A percentile compares a stretch with the other conserved stretches of the same genome.
Conservation (phyloP, 2,113 vertebrate species). For the Serinus canaria region DNA sequence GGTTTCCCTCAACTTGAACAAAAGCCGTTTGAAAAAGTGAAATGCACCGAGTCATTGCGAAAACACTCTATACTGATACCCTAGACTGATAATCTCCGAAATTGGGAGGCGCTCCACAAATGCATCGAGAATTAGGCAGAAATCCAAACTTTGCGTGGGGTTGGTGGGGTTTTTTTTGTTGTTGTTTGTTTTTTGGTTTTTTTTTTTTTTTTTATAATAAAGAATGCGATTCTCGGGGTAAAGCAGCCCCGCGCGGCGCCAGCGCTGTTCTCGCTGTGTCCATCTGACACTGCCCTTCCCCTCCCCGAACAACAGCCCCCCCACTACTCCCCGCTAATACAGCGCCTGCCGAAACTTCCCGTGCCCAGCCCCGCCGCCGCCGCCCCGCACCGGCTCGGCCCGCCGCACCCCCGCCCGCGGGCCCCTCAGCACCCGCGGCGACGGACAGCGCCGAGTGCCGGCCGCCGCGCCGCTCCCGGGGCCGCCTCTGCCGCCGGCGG, state of each 20-base stretch:
- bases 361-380: no score
- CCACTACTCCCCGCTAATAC: not conserved
- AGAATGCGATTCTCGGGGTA: not conserved
- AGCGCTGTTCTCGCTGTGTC: not conserved
- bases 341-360: not conserved
- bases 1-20: slow-evolving; percentile 75
- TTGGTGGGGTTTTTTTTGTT: no score
- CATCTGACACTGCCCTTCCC: not conserved
- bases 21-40: slow-evolving; percentile 76
- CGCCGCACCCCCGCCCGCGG: no score
- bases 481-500: no score
- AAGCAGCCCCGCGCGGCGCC: not conserved
- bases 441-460: no score
- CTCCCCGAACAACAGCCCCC: not conserved
- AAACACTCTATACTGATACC: not conserved
- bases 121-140: not conserved
- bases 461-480: no score
- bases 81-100: not conserved
- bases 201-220: not conserved
- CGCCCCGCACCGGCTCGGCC: no score
- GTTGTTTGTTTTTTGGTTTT: not conserved
- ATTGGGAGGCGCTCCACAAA: slow-evolving; percentile 22
- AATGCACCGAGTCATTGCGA: not conserved
- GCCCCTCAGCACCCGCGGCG: no score
- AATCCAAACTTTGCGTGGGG: slow-evolving; percentile 15